Percentiles rank a stretch among this genome's conserved stretches.
Evolutionary conservation across 2,888 invertebrate genomes (phyloP).

Genomic region (Seira ritae): DNA sequence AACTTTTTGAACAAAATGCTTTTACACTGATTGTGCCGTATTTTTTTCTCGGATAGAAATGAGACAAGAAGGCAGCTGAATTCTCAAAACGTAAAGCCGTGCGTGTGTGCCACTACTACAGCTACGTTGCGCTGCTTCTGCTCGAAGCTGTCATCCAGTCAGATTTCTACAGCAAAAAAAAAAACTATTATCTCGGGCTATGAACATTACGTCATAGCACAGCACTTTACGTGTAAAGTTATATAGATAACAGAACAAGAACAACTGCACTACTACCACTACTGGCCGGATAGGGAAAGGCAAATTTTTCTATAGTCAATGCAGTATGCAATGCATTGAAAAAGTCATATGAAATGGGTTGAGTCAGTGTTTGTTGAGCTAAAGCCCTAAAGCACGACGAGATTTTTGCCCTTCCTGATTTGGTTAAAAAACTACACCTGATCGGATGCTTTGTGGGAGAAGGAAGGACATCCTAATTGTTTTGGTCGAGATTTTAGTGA

Average conservation of each 20-base stretch:
- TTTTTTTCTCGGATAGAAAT: too few relatives aligned
- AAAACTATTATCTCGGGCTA: background rate
- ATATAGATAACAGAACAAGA: too few relatives aligned
- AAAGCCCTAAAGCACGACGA: too few relatives aligned
- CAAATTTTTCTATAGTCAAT: too few relatives aligned
- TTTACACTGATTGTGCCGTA: too few relatives aligned
- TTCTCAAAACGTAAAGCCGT: too few relatives aligned
- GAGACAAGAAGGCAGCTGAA: too few relatives aligned
- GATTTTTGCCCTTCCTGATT: background rate
- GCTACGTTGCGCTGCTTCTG: background rate
- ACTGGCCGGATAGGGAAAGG: too few relatives aligned
- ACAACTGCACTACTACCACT: too few relatives aligned
- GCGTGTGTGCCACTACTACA: too few relatives aligned
- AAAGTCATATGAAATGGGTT: background rate
- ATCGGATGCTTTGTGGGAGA: background rate
- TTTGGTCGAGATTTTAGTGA: background rate
- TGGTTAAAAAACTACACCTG: background rate
- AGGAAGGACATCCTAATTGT: background rate
- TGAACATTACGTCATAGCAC: slow-evolving; percentile 1
- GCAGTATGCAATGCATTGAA: too few relatives aligned
- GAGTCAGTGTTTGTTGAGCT: background rate
- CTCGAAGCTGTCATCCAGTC: slow-evolving; percentile 5
- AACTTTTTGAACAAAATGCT: too few relatives aligned
- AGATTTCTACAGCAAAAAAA: background rate
- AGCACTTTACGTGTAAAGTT: background rate